Conservation (phyloP, 2,113 vertebrate genomes). For the pig (Sus scrofa) region T2T-Sscrofa CM000830.6:35812501-35813000, state of each 20-base stretch:
- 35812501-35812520: not conserved
- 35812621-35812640: not conserved
- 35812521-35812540: not conserved
- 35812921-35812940: not conserved
- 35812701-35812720: not conserved
- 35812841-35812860: not conserved
- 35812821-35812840: not conserved
- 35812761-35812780: not conserved
- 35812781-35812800: not conserved
- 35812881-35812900: not conserved
- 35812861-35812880: not conserved
- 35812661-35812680: not conserved
- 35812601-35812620: not conserved
- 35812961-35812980: not conserved
- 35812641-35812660: not conserved
- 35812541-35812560: not conserved
- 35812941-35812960: not conserved
- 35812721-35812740: not conserved
- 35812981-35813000: not conserved
- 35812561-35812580: not conserved
- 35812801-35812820: not conserved
- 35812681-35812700: not conserved
- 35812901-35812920: not conserved
- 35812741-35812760: not conserved
- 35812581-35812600: not conserved